Evolutionary conservation across 2,888 invertebrate genomes (phyloP), one percentile per base, ranked within the genome.

Genomic region (Plutella xylostella): DNA sequence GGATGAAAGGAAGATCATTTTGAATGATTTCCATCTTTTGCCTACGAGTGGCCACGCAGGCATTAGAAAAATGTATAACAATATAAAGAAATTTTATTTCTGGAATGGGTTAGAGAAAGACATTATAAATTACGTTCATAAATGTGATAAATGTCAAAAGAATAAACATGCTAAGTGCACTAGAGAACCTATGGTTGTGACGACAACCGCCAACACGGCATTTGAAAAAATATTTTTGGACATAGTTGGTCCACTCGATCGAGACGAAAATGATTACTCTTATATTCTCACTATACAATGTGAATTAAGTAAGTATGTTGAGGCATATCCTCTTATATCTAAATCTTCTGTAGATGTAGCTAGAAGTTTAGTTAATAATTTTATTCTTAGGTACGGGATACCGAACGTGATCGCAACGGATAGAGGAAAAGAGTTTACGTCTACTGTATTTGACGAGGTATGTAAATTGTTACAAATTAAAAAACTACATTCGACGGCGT

Each of bases 21-120:
- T 25, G 22, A 42, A 45, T 22, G 47, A 49, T 25, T 47, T 46
- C 28, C 47, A 49, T 22, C n/a, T 49, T 28, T 42, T 47, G 19
- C 49, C 45, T 19, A 49, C 45, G 3, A 51, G 48, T 40, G 51
- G 47, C 5, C 25, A 25, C 25, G 25, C 25, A 7, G 25, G 25
- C 9, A 14, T 3, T 47, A 51, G 35, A 51, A 41, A 35, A 46
- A n/a, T 15, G 1, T 46, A 51, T 38, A 51, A 40, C 37, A 45
- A 25, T 25, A 25, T 25, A 25, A 25, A 25, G 9, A 25, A 9
- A 9, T 25, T 7, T 9, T 25, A 25, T 25, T 25, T 7, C 9
- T 25, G 25, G 25, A 5, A 5, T 9, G 25, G 25, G 9, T 25
- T 25, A 9, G 25, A 5, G 9, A 9, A 25, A 7, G 25, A 25